A percentile compares a stretch with the other conserved stretches of the same genome.
Evolutionary conservation across 2,113 vertebrate species (phyloP).

Genomic region (Sakesphorus luctuosus): DNA sequence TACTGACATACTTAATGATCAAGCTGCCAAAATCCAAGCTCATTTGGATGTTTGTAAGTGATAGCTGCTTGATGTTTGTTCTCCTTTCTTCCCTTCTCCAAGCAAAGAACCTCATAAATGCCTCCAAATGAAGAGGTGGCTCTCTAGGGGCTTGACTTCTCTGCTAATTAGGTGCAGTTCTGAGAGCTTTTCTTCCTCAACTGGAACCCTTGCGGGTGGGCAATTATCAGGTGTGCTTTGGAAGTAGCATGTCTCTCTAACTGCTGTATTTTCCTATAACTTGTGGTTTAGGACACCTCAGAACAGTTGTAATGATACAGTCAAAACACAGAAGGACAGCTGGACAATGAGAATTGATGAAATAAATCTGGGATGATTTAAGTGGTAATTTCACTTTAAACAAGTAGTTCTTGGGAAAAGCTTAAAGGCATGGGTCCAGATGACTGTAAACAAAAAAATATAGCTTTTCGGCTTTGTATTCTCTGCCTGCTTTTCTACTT

Average conservation of each 20-base stretch:
- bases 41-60: fast-evolving
- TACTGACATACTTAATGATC: fast-evolving
- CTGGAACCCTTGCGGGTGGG: not conserved
- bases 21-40: not conserved
- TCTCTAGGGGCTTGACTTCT: not conserved
- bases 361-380: not conserved
- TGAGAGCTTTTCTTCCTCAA: not conserved
- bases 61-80: not conserved
- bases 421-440: not conserved
- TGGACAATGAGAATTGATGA: not conserved
- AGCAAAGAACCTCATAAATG: not conserved
- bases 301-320: not conserved
- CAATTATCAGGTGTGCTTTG: not conserved
- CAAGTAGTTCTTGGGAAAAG: not conserved
- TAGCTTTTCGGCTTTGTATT: not conserved
- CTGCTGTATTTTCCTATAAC: not conserved
- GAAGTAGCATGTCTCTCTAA: not conserved
- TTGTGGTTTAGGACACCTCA: not conserved
- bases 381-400: not conserved
- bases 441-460: not conserved
- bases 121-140: not conserved
- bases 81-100: not conserved
- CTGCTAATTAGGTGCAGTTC: not conserved
- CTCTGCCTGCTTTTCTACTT: not conserved
- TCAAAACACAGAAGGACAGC: not conserved